A percentile compares a stretch with the other conserved stretches of the same genome.
Conservation (phyloP, 2,113 vertebrate species). For the Spilogale gracilis region DNA sequence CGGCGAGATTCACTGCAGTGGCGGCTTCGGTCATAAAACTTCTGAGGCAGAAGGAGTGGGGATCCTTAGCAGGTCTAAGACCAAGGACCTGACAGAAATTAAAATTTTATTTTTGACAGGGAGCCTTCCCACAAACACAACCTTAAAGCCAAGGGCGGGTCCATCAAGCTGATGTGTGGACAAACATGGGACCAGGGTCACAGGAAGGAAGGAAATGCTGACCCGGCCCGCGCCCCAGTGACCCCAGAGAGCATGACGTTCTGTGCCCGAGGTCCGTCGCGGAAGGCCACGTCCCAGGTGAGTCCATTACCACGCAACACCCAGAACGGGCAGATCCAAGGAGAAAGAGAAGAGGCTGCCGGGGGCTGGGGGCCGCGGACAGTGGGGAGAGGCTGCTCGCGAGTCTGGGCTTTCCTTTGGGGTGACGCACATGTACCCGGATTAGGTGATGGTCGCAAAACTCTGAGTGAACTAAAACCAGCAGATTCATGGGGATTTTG, state of each 20-base stretch:
- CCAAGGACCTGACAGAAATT: background rate
- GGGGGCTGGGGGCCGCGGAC: fast-evolving
- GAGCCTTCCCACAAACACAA: background rate
- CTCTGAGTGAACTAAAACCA: too few species aligned
- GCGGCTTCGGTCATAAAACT: background rate
- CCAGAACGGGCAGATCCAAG: background rate
- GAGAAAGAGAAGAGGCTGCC: background rate
- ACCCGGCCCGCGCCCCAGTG: fast-evolving
- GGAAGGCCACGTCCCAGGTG: fast-evolving
- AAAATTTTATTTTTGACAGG: background rate
- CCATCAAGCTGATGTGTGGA: too few species aligned
- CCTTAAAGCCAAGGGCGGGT: fast-evolving
- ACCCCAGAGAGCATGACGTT: too few species aligned
- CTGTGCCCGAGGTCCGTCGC: fast-evolving
- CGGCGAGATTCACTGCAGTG: background rate
- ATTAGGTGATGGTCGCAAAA: background rate
- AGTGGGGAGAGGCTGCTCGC: fast-evolving
- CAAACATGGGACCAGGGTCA: background rate
- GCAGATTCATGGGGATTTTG: too few species aligned
- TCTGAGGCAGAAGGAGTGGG: background rate
- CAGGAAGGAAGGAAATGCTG: background rate
- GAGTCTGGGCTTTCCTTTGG: fast-evolving
- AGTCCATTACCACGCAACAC: fast-evolving
- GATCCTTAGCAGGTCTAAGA: background rate
- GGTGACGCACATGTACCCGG: background rate